phyloP scores from a whole-genome alignment of 1,140 invertebrate genomes.

The Helicoverpa zea region DNA sequence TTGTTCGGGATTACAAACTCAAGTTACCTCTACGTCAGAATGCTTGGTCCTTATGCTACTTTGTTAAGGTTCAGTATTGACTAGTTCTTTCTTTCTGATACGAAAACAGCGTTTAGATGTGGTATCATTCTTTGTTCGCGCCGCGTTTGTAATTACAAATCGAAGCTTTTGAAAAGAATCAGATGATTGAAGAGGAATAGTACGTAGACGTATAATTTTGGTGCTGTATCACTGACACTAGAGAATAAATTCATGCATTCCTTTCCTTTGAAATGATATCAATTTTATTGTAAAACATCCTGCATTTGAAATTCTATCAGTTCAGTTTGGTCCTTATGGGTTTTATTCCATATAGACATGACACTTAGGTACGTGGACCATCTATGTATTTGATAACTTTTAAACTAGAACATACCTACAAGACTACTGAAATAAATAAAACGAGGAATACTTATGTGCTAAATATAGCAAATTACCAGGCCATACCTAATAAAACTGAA shows the following conservation, averaged over 20 bases:
- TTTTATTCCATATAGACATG: no score
- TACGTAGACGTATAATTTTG: slow-evolving; percentile 43
- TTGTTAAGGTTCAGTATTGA: slow-evolving; percentile 3
- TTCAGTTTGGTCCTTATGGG: no score
- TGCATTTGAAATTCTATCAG: neutral
- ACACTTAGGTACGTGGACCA: no score
- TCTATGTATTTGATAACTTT: no score
- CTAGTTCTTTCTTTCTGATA: slow-evolving; percentile 3
- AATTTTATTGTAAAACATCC: neutral
- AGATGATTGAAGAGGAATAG: slow-evolving; percentile 36
- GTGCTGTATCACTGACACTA: slow-evolving; percentile 23
- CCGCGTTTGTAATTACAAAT: slow-evolving; percentile 56
- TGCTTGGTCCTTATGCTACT: neutral
- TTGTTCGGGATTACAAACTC: slow-evolving; percentile 33
- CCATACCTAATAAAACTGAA: no score
- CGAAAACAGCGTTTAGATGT: slow-evolving; percentile 7
- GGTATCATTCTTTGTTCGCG: slow-evolving; percentile 53
- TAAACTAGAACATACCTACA: neutral
- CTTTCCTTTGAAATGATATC: neutral
- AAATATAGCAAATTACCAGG: no score
- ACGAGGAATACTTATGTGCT: neutral
- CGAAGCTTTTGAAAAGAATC: slow-evolving; percentile 52
- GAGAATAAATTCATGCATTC: slow-evolving; percentile 9
- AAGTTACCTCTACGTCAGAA: neutral
- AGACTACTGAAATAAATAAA: neutral